These are phyloP conservation scores for Channa argus DNA, from an alignment of 2,113 vertebrate species.

Conservation along the genomic window DNA sequence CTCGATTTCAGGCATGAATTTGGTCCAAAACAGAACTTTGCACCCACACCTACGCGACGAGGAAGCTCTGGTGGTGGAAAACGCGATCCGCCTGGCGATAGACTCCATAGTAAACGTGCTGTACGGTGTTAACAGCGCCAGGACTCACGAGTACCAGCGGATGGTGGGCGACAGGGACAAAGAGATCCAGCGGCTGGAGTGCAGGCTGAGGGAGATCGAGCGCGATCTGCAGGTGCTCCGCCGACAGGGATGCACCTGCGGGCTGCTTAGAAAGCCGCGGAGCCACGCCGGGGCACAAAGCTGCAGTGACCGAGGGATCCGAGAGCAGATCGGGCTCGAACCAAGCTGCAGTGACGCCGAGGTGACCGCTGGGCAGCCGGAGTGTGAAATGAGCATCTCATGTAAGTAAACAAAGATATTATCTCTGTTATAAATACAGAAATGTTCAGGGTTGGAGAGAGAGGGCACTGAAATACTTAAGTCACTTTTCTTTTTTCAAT, in stretches of 20 bases:
- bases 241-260: constrained; percentile 41
- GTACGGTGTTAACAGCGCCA: constrained; percentile 61
- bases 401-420: constrained; percentile 45
- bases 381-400: constrained; percentile 58
- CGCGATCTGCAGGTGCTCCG: constrained; percentile 55
- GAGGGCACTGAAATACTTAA: too few relatives aligned
- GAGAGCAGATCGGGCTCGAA: background rate
- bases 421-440: too few relatives aligned
- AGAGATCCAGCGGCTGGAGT: constrained; percentile 74
- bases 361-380: constrained; percentile 29
- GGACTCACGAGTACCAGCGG: constrained; percentile 61
- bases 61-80: constrained; percentile 70
- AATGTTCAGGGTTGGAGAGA: background rate
- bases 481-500: too few relatives aligned
- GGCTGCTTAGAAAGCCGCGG: background rate
- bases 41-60: constrained; percentile 65
- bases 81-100: constrained; percentile 70
- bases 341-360: background rate
- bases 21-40: constrained; percentile 24
- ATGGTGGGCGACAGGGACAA: constrained; percentile 76
- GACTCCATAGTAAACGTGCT: constrained; percentile 76
- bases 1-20: constrained; percentile 45
- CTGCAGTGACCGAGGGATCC: background rate
- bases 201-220: constrained; percentile 55
- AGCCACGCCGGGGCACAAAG: background rate